Percentiles rank a stretch among this genome's conserved stretches.
phyloP scores from a whole-genome alignment of 2,888 invertebrate genomes.

The Agrilus mali region DNA sequence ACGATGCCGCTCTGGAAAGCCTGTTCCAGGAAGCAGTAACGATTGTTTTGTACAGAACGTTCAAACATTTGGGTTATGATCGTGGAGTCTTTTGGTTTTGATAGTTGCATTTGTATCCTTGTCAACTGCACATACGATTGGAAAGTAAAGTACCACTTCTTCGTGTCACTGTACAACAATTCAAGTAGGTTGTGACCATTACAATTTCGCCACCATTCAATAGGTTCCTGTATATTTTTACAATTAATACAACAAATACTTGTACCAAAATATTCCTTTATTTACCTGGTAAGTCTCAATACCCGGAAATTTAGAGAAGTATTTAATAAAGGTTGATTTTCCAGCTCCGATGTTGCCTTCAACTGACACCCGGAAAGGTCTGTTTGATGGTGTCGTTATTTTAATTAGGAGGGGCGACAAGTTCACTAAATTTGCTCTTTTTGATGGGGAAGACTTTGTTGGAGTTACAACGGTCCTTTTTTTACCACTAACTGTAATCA shows the following conservation, averaged over 20 bases:
- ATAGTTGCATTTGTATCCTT: constrained; percentile 69
- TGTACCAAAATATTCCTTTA: constrained; percentile 2
- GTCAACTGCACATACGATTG: constrained; percentile 87
- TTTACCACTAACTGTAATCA: constrained; percentile 18
- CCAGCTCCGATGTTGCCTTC: constrained; percentile 38
- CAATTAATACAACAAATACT: no score
- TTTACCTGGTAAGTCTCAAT: constrained; percentile 33
- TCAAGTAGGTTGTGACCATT: constrained; percentile 70
- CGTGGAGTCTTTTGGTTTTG: constrained; percentile 34
- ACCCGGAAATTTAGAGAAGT: constrained; percentile 27
- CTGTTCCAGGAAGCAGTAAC: constrained; percentile 64
- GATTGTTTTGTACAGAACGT: constrained; percentile 75
- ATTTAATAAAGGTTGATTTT: constrained; percentile 33
- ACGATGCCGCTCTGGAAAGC: constrained; percentile 56
- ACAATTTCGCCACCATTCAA: constrained; percentile 73
- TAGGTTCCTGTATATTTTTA: constrained; percentile 48
- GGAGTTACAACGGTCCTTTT: constrained; percentile 19
- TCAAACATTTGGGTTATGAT: constrained; percentile 80
- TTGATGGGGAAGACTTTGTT: constrained; percentile 15
- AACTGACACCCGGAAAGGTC: constrained; percentile 33
- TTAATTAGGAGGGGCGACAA: constrained; percentile 27
- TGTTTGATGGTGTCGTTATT: constrained; percentile 24
- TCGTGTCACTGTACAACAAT: constrained; percentile 74
- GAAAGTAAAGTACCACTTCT: constrained; percentile 75
- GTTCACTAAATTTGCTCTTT: constrained; percentile 21